These are phyloP conservation scores for Melanocharis versteri DNA, from an alignment of 2,113 vertebrate genomes.

Conservation along the genomic window DNA sequence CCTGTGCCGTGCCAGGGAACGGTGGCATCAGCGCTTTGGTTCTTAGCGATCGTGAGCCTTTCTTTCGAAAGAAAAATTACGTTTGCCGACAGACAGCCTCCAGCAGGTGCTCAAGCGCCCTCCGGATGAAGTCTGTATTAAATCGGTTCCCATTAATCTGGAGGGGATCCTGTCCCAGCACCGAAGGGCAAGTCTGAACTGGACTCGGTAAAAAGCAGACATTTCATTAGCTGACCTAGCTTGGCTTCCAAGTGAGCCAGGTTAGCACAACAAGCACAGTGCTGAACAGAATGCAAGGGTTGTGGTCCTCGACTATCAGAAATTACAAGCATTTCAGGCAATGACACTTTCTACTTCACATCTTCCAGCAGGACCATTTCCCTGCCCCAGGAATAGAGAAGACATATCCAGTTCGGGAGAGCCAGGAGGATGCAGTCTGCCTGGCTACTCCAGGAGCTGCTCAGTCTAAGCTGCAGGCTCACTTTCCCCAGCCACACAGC, in stretches of 20 bases:
- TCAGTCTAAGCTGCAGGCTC: background rate
- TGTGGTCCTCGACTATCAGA: background rate
- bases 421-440: background rate
- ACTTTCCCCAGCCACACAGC: background rate
- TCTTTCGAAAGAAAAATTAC: background rate
- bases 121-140: background rate
- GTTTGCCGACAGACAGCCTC: background rate
- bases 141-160: background rate
- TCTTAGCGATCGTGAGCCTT: background rate
- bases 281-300: background rate
- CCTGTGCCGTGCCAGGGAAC: rapidly evolving
- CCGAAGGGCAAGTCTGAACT: background rate
- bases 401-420: rapidly evolving
- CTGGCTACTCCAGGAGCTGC: rapidly evolving
- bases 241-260: background rate
- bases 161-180: background rate
- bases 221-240: background rate
- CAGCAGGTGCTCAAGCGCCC: background rate
- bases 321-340: rapidly evolving
- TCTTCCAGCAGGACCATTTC: background rate
- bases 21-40: no score
- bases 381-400: background rate
- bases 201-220: background rate
- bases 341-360: background rate
- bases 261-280: background rate